Conservation (phyloP, 2,797 vertebrate species). For the Cetoscarus ocellatus region DNA sequence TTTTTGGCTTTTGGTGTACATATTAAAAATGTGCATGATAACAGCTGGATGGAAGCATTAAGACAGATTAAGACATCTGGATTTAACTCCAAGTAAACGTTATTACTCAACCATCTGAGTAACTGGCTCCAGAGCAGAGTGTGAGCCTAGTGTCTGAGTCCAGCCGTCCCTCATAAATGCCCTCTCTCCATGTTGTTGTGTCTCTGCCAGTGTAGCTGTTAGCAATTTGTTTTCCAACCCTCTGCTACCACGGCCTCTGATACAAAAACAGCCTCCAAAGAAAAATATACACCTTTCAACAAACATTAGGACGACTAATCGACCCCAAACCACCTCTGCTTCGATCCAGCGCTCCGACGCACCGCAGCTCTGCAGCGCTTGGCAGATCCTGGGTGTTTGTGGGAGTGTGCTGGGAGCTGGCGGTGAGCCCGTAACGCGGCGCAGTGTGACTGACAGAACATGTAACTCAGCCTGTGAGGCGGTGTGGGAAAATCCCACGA, state of each 20-base stretch:
- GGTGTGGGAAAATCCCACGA: constrained; percentile 70
- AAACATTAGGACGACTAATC: constrained; percentile 36
- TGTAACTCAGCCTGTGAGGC: constrained; percentile 44
- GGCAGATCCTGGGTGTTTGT: constrained; percentile 33
- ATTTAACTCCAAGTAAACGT: constrained; percentile 25
- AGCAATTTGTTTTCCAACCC: not conserved
- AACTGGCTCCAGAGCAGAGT: constrained; percentile 1
- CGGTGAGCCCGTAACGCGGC: constrained; percentile 19
- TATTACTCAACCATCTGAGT: constrained; percentile 25
- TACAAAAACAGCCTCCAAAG: constrained; percentile 12
- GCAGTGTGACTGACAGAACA: constrained; percentile 57
- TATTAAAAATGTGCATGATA: too few species aligned
- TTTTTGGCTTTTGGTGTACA: too few species aligned
- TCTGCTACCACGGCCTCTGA: not conserved
- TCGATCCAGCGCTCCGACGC: not conserved
- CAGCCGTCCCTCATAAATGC: constrained; percentile 10
- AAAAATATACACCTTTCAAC: constrained; percentile 41
- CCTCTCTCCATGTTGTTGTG: not conserved
- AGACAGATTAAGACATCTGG: too few species aligned
- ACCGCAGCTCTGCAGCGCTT: constrained; percentile 11
- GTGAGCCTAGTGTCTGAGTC: constrained; percentile 7
- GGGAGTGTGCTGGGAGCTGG: constrained; percentile 34
- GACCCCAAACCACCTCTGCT: constrained; percentile 12
- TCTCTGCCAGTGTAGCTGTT: constrained; percentile 10
- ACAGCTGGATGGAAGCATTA: too few species aligned